Evolutionary conservation across 2,113 vertebrate species (phyloP).

Genomic region (Dasyurus viverrinus): DNA sequence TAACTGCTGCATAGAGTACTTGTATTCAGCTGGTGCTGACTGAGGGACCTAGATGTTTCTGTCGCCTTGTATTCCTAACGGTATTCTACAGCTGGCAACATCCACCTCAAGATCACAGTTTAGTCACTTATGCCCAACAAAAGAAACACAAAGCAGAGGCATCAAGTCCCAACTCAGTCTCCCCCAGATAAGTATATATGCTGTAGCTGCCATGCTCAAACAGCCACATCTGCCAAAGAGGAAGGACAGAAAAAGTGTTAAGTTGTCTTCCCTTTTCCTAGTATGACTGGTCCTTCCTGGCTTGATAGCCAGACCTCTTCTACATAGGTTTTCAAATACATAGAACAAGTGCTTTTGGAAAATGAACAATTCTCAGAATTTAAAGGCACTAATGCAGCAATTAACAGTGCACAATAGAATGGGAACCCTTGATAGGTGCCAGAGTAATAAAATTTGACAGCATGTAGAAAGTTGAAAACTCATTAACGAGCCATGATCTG

Average conservation of each 20-base stretch:
- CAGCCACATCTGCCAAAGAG: background rate
- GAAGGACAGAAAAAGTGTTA: background rate
- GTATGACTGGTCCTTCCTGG: background rate
- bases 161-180: background rate
- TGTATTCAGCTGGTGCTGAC: background rate
- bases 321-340: background rate
- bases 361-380: constrained; percentile 55
- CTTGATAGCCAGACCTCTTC: background rate
- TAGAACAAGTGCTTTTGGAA: constrained; percentile 46
- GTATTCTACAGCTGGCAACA: background rate
- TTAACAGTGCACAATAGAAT: constrained; percentile 62
- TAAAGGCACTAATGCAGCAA: constrained; percentile 59
- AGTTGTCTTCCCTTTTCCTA: background rate
- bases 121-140: background rate
- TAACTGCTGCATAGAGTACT: background rate
- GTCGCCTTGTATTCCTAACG: background rate
- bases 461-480: constrained; percentile 69
- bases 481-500: constrained; percentile 65
- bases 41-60: background rate
- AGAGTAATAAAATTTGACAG: constrained; percentile 71
- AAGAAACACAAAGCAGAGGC: background rate
- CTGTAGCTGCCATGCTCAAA: background rate
- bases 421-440: constrained; percentile 63
- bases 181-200: background rate
- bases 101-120: background rate